Evolutionary conservation across 2,113 vertebrate genomes (phyloP).

Genomic region (Ailurus styani): DNA sequence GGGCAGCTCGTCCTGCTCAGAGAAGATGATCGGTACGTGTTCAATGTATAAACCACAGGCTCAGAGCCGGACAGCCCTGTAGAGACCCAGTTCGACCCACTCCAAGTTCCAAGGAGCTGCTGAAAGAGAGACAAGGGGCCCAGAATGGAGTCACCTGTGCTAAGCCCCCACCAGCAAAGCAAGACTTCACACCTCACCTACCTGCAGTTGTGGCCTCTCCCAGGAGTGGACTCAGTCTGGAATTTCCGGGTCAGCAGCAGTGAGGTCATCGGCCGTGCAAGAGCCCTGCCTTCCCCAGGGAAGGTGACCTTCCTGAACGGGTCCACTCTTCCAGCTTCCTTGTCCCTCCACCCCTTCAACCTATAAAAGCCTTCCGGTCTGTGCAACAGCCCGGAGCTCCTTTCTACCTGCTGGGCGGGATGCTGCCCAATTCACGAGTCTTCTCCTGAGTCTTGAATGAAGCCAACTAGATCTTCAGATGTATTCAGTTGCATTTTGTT

Average conservation of each 20-base stretch:
- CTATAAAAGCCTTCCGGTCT: not conserved
- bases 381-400: not conserved
- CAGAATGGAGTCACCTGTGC: not conserved
- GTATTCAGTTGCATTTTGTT: not conserved
- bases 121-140: not conserved
- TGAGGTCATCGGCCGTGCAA: not conserved
- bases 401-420: not conserved
- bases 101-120: not conserved
- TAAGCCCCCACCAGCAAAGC: not conserved
- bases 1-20: not conserved
- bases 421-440: not conserved
- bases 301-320: not conserved
- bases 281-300: not conserved
- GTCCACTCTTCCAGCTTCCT: too few species aligned
- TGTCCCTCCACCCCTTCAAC: not conserved
- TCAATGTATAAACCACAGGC: not conserved
- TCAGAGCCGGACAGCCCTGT: too few species aligned
- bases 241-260: not conserved
- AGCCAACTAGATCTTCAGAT: not conserved
- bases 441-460: too few species aligned
- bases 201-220: not conserved
- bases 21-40: fast-evolving
- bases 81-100: not conserved
- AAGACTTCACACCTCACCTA: not conserved
- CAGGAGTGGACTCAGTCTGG: not conserved